Conservation (phyloP, 1,140 invertebrate genomes). For the Venturia canescens region DNA sequence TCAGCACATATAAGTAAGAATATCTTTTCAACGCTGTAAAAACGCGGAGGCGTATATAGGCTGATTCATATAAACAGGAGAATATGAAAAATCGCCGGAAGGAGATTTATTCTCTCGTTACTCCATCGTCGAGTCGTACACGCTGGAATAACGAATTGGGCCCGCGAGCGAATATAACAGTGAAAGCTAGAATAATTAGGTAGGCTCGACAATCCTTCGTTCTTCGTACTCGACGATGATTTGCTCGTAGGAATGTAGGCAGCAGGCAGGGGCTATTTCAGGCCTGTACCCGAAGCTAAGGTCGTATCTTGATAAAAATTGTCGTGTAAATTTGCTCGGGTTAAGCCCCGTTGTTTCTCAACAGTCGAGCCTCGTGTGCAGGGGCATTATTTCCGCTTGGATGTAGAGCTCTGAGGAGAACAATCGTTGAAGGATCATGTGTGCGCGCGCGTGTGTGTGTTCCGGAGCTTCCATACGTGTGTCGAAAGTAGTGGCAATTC, state of each 20-base stretch:
- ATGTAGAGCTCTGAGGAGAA: neutral
- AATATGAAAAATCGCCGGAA: slow-evolving; percentile 13
- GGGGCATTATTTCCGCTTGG: neutral
- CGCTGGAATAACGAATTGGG: slow-evolving; percentile 29
- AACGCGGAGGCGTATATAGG: neutral
- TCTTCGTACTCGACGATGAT: slow-evolving; percentile 10
- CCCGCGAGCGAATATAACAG: slow-evolving; percentile 38
- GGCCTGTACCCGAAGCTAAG: neutral
- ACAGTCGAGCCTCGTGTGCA: neutral
- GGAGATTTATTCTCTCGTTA: slow-evolving; percentile 41
- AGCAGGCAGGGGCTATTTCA: neutral
- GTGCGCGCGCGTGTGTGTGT: too few relatives aligned
- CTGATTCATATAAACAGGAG: neutral
- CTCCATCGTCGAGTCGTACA: slow-evolving; percentile 1
- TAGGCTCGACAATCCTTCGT: neutral
- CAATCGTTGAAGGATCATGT: neutral
- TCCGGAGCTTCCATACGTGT: too few relatives aligned
- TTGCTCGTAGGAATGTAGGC: too few relatives aligned
- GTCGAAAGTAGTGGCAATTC: too few relatives aligned
- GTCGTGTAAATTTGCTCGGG: neutral
- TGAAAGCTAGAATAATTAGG: slow-evolving; percentile 42
- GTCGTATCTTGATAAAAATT: neutral
- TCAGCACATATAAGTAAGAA: neutral
- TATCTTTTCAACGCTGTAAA: neutral
- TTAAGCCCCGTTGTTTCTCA: neutral